These are phyloP conservation scores for Protosalanx chinensis DNA, from an alignment of 2,797 vertebrate genomes.

Conservation along the genomic window DNA sequence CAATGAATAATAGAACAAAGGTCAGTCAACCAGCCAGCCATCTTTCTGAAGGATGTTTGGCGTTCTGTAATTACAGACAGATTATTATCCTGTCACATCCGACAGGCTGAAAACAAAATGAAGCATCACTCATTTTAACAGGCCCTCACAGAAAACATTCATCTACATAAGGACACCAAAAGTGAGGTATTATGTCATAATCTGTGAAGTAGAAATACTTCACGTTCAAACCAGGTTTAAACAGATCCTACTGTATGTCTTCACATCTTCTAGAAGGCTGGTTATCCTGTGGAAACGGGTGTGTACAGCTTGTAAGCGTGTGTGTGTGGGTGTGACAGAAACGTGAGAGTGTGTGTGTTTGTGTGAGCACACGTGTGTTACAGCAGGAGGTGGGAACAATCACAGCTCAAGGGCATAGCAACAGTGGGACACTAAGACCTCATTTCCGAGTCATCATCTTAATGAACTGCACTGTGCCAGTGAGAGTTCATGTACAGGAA, in stretches of 20 bases:
- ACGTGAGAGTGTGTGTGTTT: neutral
- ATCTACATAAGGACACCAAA: neutral
- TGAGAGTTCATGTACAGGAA: neutral
- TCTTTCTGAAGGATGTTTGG: neutral
- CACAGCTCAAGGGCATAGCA: neutral
- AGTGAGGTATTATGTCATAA: neutral
- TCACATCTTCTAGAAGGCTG: neutral
- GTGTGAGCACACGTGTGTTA: neutral
- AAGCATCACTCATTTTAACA: slow-evolving; percentile 1
- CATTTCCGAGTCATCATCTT: slow-evolving; percentile 1
- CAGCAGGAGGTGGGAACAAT: slow-evolving; percentile 6
- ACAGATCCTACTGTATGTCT: neutral
- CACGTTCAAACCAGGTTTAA: neutral
- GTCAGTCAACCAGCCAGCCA: neutral
- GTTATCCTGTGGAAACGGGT: neutral
- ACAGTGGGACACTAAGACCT: slow-evolving; percentile 1
- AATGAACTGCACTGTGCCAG: neutral
- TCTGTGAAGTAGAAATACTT: neutral
- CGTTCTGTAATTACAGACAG: slow-evolving; percentile 1
- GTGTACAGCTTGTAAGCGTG: neutral
- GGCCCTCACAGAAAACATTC: neutral
- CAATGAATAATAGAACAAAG: slow-evolving; percentile 32
- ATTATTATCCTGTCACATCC: neutral
- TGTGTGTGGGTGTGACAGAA: neutral
- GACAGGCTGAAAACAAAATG: slow-evolving; percentile 3